phyloP scores from a whole-genome alignment of 2,888 invertebrate species.

The Thumatha senex region DNA sequence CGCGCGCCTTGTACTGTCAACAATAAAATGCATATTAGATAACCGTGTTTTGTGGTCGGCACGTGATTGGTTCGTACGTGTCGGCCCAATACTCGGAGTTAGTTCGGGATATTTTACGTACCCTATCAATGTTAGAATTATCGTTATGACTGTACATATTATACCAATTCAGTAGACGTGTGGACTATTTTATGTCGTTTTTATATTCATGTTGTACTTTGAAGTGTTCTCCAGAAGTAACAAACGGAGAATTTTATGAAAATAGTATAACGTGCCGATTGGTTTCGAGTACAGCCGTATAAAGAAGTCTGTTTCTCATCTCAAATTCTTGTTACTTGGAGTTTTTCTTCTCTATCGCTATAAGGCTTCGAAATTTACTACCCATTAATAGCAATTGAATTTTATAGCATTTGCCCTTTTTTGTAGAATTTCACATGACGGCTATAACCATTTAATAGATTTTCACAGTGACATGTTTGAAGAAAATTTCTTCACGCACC shows the following conservation, averaged over 20 bases:
- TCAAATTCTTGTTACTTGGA: neutral
- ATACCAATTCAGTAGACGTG: slow-evolving; percentile 11
- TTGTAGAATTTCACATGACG: too few species aligned
- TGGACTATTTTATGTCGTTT: slow-evolving; percentile 3
- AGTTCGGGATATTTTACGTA: slow-evolving; percentile 35
- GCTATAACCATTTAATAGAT: too few species aligned
- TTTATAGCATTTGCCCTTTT: too few species aligned
- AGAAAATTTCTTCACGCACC: too few species aligned
- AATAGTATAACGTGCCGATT: slow-evolving; percentile 7
- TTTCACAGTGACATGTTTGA: too few species aligned
- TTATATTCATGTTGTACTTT: slow-evolving; percentile 2
- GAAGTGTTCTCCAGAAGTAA: slow-evolving; percentile 1
- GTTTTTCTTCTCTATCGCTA: neutral
- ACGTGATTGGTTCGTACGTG: slow-evolving; percentile 67
- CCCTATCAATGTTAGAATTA: slow-evolving; percentile 31
- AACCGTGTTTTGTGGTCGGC: slow-evolving; percentile 73
- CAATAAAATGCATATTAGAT: slow-evolving; percentile 82
- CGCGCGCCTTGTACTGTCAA: slow-evolving; percentile 54
- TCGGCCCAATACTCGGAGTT: slow-evolving; percentile 23
- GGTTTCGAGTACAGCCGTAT: neutral
- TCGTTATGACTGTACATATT: slow-evolving; percentile 21
- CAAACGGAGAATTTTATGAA: slow-evolving; percentile 5
- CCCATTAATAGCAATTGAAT: too few species aligned
- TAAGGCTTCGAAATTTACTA: too few species aligned
- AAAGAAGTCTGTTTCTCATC: neutral